These are phyloP conservation scores for Amia ocellicauda DNA, from an alignment of 2,113 vertebrate species.

Conservation along the genomic window DNA sequence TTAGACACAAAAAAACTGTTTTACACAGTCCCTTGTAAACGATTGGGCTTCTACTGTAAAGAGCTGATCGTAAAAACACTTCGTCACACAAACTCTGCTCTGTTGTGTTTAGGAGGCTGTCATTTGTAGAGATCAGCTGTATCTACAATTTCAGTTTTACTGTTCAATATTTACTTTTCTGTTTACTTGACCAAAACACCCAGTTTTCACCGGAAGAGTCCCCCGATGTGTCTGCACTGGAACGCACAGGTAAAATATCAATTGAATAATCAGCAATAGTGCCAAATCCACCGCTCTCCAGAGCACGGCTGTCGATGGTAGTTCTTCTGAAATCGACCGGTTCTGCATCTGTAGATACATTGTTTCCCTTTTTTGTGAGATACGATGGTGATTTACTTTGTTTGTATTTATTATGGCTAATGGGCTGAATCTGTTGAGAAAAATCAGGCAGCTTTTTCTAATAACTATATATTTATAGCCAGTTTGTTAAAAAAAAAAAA, in stretches of 20 bases:
- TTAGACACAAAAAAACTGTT: constrained; percentile 44
- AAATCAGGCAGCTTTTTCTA: constrained; percentile 15
- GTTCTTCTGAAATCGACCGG: constrained; percentile 16
- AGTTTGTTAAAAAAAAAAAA: constrained; percentile 12
- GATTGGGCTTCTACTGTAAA: constrained; percentile 17
- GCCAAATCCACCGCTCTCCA: constrained; percentile 17
- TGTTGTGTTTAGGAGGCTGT: constrained; percentile 7
- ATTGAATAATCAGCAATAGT: constrained; percentile 16
- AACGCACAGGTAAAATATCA: not conserved
- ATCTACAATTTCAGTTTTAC: not conserved
- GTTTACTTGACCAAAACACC: constrained; percentile 22
- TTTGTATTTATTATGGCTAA: constrained; percentile 15
- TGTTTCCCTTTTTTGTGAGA: constrained; percentile 10
- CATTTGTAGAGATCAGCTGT: constrained; percentile 7
- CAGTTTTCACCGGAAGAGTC: constrained; percentile 8
- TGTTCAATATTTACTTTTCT: constrained; percentile 23
- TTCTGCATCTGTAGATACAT: constrained; percentile 1
- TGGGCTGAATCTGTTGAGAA: constrained; percentile 9
- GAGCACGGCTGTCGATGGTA: not conserved
- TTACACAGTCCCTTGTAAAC: constrained; percentile 29
- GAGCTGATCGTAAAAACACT: not conserved
- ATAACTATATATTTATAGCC: constrained; percentile 18
- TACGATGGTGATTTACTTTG: not conserved
- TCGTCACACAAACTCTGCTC: constrained; percentile 23
- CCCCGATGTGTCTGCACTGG: constrained; percentile 11